Conservation (phyloP, 2,113 vertebrate genomes). For the Hyperopisus bebe region DNA sequence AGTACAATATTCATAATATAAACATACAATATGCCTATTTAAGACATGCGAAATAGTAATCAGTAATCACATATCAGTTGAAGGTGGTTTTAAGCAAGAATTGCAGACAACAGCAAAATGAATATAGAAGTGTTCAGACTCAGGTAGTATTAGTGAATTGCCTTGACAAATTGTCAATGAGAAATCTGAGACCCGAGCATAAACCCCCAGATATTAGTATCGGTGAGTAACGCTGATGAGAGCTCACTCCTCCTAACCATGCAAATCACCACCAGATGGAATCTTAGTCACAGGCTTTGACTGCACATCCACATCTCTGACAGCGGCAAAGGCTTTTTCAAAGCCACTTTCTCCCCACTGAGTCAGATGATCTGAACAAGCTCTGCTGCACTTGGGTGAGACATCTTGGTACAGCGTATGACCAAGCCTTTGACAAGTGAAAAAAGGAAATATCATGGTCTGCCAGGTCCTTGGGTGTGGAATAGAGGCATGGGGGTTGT, state of each 20-base stretch:
- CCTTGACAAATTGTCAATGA: background rate
- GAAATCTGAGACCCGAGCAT: background rate
- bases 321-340: background rate
- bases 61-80: background rate
- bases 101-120: background rate
- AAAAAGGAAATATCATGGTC: background rate
- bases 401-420: background rate
- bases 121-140: background rate
- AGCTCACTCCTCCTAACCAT: background rate
- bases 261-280: slow-evolving; percentile 13
- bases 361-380: background rate
- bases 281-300: background rate
- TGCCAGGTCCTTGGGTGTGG: background rate
- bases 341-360: background rate
- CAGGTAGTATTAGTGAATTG: background rate
- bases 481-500: background rate
- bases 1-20: background rate
- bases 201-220: background rate
- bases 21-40: background rate
- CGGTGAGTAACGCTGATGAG: background rate
- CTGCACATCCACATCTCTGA: background rate
- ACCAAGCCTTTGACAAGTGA: background rate
- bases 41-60: background rate
- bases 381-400: background rate
- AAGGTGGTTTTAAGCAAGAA: background rate